Percentiles rank a stretch among this genome's conserved stretches.
phyloP scores from a whole-genome alignment of 1,140 invertebrate species.

The Conus ventricosus region DNA sequence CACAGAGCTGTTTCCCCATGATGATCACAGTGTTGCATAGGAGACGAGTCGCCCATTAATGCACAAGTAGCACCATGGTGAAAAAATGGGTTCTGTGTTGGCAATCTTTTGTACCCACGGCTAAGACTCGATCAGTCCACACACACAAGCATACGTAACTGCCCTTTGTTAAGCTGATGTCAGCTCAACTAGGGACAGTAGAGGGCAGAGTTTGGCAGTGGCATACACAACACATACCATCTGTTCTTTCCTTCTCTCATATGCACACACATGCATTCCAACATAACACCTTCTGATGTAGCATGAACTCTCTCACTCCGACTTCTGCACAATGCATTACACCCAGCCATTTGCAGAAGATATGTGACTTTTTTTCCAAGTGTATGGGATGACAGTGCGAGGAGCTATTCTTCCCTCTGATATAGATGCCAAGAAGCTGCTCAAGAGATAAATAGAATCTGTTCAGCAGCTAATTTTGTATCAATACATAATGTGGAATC shows the following conservation, averaged over 20 bases:
- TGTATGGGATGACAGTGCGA: slow-evolving; percentile 2
- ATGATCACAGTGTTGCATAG: slow-evolving; percentile 38
- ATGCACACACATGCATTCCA: not conserved
- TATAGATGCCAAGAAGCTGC: not conserved
- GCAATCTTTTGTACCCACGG: not conserved
- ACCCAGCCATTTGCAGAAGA: slow-evolving; percentile 39
- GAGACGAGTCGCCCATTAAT: slow-evolving; percentile 30
- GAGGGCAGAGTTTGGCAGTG: slow-evolving; percentile 17
- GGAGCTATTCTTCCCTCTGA: not conserved
- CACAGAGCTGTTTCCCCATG: slow-evolving; percentile 37
- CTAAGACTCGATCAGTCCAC: not conserved
- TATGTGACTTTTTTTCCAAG: slow-evolving; percentile 25
- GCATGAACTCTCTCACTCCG: not conserved
- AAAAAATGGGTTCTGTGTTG: slow-evolving; percentile 34
- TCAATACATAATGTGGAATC: slow-evolving; percentile 12
- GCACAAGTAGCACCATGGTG: slow-evolving; percentile 37
- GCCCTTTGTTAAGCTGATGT: not conserved
- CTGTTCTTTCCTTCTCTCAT: not conserved
- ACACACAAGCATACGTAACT: not conserved
- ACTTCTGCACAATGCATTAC: slow-evolving; percentile 16
- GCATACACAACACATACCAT: not conserved
- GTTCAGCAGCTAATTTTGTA: slow-evolving; percentile 13
- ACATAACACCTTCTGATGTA: not conserved
- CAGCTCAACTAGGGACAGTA: slow-evolving; percentile 1
- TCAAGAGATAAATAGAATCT: slow-evolving; percentile 26